phyloP scores from a whole-genome alignment of 2,113 vertebrate genomes.

The Neopipo cinnamomea region DNA sequence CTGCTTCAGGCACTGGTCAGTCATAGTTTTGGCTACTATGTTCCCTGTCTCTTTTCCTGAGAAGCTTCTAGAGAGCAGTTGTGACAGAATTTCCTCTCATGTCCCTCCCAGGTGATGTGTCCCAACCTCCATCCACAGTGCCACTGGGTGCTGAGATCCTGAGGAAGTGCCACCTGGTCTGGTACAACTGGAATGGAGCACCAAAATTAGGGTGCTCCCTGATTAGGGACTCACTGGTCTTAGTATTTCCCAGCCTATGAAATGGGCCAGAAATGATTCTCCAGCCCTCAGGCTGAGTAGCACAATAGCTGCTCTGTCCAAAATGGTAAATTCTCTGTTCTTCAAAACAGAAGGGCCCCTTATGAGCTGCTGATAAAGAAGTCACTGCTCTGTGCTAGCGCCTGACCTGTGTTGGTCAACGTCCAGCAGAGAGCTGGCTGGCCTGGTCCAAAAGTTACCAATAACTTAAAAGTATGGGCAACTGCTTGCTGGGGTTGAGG shows the following conservation, averaged over 20 bases:
- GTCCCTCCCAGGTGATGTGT: not conserved
- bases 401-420: not conserved
- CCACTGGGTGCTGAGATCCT: not conserved
- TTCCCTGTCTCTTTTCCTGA: not conserved
- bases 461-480: not conserved
- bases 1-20: not conserved
- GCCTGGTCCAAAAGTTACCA: not conserved
- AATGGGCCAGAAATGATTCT: not conserved
- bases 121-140: not conserved
- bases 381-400: not conserved
- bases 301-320: not conserved
- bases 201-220: not conserved
- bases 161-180: not conserved
- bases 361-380: not conserved
- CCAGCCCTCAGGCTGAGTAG: not conserved
- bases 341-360: not conserved
- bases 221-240: fast-evolving
- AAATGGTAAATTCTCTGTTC: not conserved
- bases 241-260: not conserved
- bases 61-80: not conserved
- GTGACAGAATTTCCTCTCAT: not conserved
- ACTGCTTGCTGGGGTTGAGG: not conserved
- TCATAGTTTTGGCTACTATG: not conserved
- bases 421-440: not conserved
- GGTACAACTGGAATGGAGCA: not conserved